Evolutionary conservation across 2,797 vertebrate genomes (phyloP), one percentile per base, ranked within the genome.

Genomic region (Gallinago stenura): DNA sequence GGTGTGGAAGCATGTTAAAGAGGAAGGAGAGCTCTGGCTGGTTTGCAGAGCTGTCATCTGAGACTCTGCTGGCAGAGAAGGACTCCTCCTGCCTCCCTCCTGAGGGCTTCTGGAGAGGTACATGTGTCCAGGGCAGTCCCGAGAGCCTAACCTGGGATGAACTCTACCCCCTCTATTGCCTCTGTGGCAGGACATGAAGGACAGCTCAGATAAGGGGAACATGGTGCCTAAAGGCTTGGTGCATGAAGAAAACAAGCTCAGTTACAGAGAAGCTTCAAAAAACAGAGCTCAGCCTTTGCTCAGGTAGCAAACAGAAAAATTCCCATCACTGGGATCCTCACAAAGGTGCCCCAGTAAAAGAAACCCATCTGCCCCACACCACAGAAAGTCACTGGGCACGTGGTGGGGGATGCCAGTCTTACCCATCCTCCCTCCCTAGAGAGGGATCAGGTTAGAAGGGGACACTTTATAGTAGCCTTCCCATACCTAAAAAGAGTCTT

Each of bases 381-480:
- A 2, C 28, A 48, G 16, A 30, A 13, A 3, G 57, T 7, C 33
- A 10, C 35, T 0, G 2, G 57, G 41, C 60, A 14, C 0, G 2
- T 5, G 28, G 45, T 18, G 30, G 9, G 21, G 46, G 37, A 13
- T 6, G 19, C 33, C 75, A 65, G 62, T n/a, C 24, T 53, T 43
- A 12, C 16, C 39, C 3, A 1, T 6, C 56, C 28, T 62, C 35
- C 50, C 43, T 30, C 33, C 48, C 54, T 2, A 0, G 5, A 16
- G 31, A 21, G 54, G 22, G 45, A 17, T 8, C 25, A 15, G 6
- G 3, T 24, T 16, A 60, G 58, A 61, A 25, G 8, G 25, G 35
- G 17, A 61, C 16, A 61, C 11, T 25, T 61, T 26, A 18, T 28
- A 61, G 35, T 11, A 61, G 35, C 35, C 10, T 60, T 60, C 7